These are phyloP conservation scores for Nyctibius grandis DNA, from an alignment of 2,797 vertebrate species.

Conservation along the genomic window DNA sequence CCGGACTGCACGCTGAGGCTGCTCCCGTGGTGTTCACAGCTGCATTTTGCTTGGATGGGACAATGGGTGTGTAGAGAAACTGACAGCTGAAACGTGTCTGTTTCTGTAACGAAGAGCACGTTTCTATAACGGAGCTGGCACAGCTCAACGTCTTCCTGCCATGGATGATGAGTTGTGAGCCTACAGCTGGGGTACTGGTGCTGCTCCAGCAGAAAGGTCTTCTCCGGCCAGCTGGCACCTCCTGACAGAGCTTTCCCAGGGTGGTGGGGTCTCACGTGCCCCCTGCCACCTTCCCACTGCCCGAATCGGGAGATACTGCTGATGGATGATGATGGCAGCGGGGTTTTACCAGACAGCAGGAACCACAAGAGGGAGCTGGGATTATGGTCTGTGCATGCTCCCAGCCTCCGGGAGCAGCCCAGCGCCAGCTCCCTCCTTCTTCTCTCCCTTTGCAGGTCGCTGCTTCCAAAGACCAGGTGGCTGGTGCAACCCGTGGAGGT, in stretches of 20 bases:
- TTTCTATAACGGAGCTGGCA: background rate
- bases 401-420: background rate
- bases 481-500: background rate
- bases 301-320: rapidly evolving
- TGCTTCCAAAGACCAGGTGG: background rate
- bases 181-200: background rate
- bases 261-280: background rate
- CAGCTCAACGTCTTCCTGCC: background rate
- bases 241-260: background rate
- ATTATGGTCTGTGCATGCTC: background rate
- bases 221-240: background rate
- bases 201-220: background rate
- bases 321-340: rapidly evolving
- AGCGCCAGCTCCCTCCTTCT: background rate
- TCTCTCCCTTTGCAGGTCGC: background rate
- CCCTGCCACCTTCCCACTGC: background rate
- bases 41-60: background rate
- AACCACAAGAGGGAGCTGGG: background rate
- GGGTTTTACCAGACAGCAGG: background rate
- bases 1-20: background rate
- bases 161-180: background rate
- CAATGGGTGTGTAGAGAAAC: rapidly evolving
- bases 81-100: background rate
- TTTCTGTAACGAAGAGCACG: rapidly evolving
- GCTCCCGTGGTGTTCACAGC: background rate